Evolutionary conservation across 1,140 invertebrate species (phyloP).

Genomic region (Rhopalosiphum padi): DNA sequence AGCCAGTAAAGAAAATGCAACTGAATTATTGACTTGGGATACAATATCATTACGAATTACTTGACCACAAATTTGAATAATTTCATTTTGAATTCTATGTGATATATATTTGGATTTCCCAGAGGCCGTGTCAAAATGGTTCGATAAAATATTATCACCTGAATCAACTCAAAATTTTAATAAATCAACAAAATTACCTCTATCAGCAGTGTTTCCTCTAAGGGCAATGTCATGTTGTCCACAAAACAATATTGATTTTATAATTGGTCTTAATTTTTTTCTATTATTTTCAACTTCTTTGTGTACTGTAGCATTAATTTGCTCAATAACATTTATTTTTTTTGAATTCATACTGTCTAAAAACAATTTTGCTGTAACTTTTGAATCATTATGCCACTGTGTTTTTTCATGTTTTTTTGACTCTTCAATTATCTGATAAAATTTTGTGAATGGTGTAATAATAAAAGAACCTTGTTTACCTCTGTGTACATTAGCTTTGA

Average conservation of each 20-base stretch:
- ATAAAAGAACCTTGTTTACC: slow-evolving; percentile 60
- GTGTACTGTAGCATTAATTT: slow-evolving; percentile 59
- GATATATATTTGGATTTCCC: slow-evolving; percentile 61
- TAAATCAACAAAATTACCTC: slow-evolving; percentile 60
- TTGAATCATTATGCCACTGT: slow-evolving; percentile 59
- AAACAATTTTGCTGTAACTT: slow-evolving; percentile 59
- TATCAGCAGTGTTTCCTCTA: slow-evolving; percentile 59
- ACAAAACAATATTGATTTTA: slow-evolving; percentile 61
- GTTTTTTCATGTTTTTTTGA: slow-evolving; percentile 58
- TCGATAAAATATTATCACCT: slow-evolving; percentile 59
- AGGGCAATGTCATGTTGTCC: slow-evolving; percentile 61
- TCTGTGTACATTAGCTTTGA: slow-evolving; percentile 59
- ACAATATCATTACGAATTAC: slow-evolving; percentile 60
- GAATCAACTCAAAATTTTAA: slow-evolving; percentile 59
- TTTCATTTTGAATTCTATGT: slow-evolving; percentile 61
- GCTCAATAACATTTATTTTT: slow-evolving; percentile 43
- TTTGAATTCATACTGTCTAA: slow-evolving; percentile 59
- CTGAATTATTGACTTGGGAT: slow-evolving; percentile 59
- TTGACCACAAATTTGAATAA: slow-evolving; percentile 60
- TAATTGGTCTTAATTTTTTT: slow-evolving; percentile 60
- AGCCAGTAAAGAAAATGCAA: slow-evolving; percentile 60
- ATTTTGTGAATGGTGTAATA: slow-evolving; percentile 59
- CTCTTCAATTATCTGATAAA: slow-evolving; percentile 60
- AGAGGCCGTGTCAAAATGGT: slow-evolving; percentile 58
- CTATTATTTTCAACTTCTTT: slow-evolving; percentile 56